Evolutionary conservation across 2,888 invertebrate genomes (phyloP).

Genomic region (Lepidonotus clava): DNA sequence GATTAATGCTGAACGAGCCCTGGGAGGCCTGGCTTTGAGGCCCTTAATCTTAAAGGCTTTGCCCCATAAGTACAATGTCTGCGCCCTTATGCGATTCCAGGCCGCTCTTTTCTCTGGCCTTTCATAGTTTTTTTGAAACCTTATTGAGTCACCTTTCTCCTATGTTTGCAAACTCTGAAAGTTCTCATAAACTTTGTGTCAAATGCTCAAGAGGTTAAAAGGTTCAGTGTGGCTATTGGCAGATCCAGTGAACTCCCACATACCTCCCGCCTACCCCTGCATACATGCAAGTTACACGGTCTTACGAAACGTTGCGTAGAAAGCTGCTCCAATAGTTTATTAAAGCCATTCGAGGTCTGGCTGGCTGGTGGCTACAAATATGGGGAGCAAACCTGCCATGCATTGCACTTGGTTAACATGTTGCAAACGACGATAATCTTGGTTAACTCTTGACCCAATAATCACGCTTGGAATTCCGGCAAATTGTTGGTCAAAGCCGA

Average conservation of each 20-base stretch:
- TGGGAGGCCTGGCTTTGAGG: too few relatives aligned
- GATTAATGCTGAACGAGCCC: too few relatives aligned
- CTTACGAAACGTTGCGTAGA: not conserved
- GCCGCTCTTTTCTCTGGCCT: too few relatives aligned
- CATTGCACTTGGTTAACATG: not conserved
- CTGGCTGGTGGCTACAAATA: not conserved
- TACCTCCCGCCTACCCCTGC: too few relatives aligned
- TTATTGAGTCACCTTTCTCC: too few relatives aligned
- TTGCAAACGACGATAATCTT: not conserved
- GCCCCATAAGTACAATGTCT: too few relatives aligned
- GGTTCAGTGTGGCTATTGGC: too few relatives aligned
- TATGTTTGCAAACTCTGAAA: not conserved
- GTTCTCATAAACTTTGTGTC: not conserved
- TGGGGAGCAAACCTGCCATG: not conserved
- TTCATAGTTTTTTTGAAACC: too few relatives aligned
- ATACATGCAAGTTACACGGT: not conserved
- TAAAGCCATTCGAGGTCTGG: not conserved
- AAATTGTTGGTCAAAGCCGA: not conserved
- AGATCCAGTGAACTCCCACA: too few relatives aligned
- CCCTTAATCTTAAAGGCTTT: too few relatives aligned
- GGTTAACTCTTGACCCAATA: not conserved
- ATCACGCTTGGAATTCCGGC: not conserved
- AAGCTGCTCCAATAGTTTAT: not conserved
- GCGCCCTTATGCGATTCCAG: too few relatives aligned
- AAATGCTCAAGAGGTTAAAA: too few relatives aligned